phyloP scores from a whole-genome alignment of 2,797 vertebrate genomes.

The Octomys mimax region DNA sequence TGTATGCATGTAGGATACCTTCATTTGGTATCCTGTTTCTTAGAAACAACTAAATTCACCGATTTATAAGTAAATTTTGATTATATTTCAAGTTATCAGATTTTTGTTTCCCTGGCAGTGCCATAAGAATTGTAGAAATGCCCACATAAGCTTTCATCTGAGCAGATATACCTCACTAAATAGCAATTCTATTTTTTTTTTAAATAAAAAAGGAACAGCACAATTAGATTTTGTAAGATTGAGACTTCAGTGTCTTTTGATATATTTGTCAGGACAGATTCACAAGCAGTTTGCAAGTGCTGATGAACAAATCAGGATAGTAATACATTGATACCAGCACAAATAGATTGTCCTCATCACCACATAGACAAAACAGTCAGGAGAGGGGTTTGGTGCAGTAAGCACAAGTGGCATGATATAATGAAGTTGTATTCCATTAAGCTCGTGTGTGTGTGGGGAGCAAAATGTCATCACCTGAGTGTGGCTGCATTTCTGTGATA shows the following conservation, averaged over 20 bases:
- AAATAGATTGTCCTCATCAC: constrained; percentile 90
- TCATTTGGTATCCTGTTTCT: neutral
- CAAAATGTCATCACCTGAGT: constrained; percentile 92
- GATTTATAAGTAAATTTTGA: constrained; percentile 30
- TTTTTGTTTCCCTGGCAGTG: neutral
- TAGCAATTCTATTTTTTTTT: constrained; percentile 85
- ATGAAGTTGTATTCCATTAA: constrained; percentile 99
- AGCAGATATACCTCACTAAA: constrained; percentile 76
- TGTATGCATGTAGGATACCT: neutral
- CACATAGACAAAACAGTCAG: constrained; percentile 88
- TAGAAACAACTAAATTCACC: neutral
- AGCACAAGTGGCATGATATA: constrained; percentile 95
- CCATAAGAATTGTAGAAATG: constrained; percentile 60
- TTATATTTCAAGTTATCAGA: neutral
- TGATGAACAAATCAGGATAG: constrained; percentile 87
- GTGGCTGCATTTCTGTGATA: constrained; percentile 92
- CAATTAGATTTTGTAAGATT: constrained; percentile 89
- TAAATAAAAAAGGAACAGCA: constrained; percentile 81
- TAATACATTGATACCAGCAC: constrained; percentile 92
- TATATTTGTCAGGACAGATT: constrained; percentile 87
- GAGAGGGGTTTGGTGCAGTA: constrained; percentile 89
- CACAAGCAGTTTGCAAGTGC: constrained; percentile 91
- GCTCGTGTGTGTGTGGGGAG: constrained; percentile 87
- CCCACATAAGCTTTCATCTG: constrained; percentile 73
- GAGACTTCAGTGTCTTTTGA: constrained; percentile 86